Conservation (phyloP, 35 echinoderm and acorn worm species). For the Heliocidaris erythrogramma region DNA sequence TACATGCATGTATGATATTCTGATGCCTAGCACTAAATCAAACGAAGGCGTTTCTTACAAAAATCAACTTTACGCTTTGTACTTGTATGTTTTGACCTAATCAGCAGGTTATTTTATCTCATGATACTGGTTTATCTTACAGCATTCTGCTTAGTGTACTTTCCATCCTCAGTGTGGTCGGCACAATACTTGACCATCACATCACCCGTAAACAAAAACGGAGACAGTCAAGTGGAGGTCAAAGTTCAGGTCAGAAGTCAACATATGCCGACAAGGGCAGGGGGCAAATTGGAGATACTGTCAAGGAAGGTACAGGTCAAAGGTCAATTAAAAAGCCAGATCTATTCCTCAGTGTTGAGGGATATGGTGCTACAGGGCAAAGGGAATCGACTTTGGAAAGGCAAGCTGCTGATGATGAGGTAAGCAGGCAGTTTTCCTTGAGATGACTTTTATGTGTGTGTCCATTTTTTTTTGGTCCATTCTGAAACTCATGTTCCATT, state of each 20-base stretch:
- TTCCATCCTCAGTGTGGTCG: background rate
- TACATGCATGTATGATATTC: no score
- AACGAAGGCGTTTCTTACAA: no score
- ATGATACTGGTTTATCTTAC: no score
- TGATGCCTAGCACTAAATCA: no score
- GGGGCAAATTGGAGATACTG: background rate
- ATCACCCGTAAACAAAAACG: background rate
- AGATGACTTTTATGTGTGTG: no score
- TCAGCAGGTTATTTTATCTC: no score
- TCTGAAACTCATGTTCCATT: no score
- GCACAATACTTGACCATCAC: slow-evolving; percentile 1
- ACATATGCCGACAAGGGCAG: background rate
- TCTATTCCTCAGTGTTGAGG: background rate
- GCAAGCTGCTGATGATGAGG: background rate
- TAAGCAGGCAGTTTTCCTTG: no score
- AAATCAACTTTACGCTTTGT: no score
- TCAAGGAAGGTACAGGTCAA: background rate
- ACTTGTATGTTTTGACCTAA: no score
- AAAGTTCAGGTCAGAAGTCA: background rate
- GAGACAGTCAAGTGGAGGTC: background rate
- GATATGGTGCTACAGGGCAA: background rate
- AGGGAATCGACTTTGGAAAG: background rate
- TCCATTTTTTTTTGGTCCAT: no score
- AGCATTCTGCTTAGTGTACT: background rate
- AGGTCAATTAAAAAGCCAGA: background rate